A percentile compares a stretch with the other conserved stretches of the same genome.
Evolutionary conservation across 2,888 invertebrate species (phyloP).

Genomic region (Lottia scabra): DNA sequence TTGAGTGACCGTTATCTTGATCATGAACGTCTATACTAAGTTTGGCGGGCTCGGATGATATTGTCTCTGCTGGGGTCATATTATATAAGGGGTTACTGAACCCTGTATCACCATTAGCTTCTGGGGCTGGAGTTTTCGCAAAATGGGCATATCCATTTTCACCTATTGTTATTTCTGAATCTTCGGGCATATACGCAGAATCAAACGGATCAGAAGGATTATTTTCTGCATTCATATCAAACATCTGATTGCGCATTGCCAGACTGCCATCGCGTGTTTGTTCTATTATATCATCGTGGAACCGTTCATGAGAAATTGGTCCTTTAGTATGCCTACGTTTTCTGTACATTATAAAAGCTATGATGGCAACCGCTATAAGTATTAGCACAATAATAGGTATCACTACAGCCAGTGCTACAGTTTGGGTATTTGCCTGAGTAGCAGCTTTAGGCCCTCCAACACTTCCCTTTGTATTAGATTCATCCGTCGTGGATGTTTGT

Average conservation of each 20-base stretch:
- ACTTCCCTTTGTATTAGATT: slow-evolving; percentile 3
- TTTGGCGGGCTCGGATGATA: neutral
- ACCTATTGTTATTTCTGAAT: slow-evolving; percentile 35
- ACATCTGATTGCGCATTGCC: slow-evolving; percentile 51
- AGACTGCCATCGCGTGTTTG: slow-evolving; percentile 47
- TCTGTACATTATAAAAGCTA: slow-evolving; percentile 30
- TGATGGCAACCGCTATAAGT: slow-evolving; percentile 30
- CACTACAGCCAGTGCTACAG: slow-evolving; percentile 25
- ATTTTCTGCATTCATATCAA: slow-evolving; percentile 40
- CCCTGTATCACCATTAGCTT: slow-evolving; percentile 32
- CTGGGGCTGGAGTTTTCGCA: slow-evolving; percentile 30
- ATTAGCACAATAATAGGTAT: slow-evolving; percentile 36
- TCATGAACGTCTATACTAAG: neutral
- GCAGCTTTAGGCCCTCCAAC: neutral
- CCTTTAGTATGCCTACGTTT: slow-evolving; percentile 29
- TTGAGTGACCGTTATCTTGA: neutral
- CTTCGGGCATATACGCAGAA: slow-evolving; percentile 31
- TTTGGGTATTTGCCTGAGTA: neutral
- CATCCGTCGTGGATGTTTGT: neutral
- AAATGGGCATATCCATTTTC: slow-evolving; percentile 47
- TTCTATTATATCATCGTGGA: slow-evolving; percentile 47
- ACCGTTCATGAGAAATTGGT: slow-evolving; percentile 44
- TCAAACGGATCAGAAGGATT: slow-evolving; percentile 21
- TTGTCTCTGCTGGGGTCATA: neutral
- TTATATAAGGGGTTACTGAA: slow-evolving; percentile 57